Percentiles rank a stretch among this genome's conserved stretches.
Evolutionary conservation across 64 coral and sea anemone genomes (phyloP).

Genomic region (Orbicella faveolata): DNA sequence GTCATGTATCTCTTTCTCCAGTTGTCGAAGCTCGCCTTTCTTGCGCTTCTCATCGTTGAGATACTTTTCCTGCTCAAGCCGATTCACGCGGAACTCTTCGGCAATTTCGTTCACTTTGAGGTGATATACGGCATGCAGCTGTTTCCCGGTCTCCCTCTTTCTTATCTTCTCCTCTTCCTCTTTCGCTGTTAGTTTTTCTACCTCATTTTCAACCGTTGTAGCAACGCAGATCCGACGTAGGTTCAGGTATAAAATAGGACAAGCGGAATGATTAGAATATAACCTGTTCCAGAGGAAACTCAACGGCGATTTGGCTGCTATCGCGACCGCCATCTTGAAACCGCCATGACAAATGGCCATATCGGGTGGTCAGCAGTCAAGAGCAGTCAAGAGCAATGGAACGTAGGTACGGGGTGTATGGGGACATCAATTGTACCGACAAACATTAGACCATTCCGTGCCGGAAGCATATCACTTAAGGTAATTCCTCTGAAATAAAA

Average conservation of each 20-base stretch:
- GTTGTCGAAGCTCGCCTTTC: constrained; percentile 59
- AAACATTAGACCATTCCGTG: no score
- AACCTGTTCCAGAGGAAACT: not conserved
- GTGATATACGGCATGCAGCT: constrained; percentile 58
- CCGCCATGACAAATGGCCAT: no score
- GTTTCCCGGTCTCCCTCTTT: constrained; percentile 31
- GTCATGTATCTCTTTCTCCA: constrained; percentile 51
- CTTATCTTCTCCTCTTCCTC: constrained; percentile 23
- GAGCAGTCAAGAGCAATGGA: no score
- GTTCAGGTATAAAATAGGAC: not conserved
- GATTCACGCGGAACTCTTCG: constrained; percentile 58
- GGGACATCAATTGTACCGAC: no score
- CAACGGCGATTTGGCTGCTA: not conserved
- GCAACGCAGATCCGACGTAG: constrained; percentile 12
- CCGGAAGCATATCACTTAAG: no score
- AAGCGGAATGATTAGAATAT: not conserved
- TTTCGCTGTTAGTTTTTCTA: constrained; percentile 20
- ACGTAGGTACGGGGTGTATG: no score
- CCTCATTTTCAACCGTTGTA: not conserved
- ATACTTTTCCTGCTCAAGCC: constrained; percentile 50
- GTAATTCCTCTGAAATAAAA: no score
- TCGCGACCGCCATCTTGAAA: no score
- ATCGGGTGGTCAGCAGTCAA: no score
- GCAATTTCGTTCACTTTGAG: constrained; percentile 54
- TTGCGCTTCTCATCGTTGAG: constrained; percentile 70